Evolutionary conservation across 2,797 vertebrate species (phyloP).

Genomic region (Acanthis flammea): DNA sequence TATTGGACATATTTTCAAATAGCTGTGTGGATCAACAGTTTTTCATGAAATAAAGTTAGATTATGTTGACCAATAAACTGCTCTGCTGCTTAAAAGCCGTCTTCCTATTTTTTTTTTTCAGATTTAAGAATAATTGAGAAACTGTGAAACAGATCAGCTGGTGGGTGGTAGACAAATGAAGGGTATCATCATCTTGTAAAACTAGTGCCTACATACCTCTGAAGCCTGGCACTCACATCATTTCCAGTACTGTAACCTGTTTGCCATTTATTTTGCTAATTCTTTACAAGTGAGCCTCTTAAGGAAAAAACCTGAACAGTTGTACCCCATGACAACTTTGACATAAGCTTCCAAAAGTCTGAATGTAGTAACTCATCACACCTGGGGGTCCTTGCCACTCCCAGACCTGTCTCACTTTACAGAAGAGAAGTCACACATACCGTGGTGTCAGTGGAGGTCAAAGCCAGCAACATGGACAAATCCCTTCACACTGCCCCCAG

Average conservation of each 20-base stretch:
- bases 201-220: neutral
- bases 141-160: neutral
- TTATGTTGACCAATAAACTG: neutral
- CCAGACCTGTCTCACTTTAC: neutral
- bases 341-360: neutral
- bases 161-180: neutral
- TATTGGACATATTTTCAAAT: neutral
- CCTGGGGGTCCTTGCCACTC: neutral
- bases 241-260: neutral
- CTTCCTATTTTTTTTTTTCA: neutral
- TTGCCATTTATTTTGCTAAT: neutral
- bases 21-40: neutral
- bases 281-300: neutral
- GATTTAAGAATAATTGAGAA: neutral
- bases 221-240: neutral
- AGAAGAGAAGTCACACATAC: fast-evolving
- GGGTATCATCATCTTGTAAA: neutral
- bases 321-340: neutral
- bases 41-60: neutral
- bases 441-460: neutral
- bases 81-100: neutral
- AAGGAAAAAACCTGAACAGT: neutral
- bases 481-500: neutral
- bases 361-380: neutral
- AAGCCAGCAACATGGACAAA: neutral